Base-by-base conservation (phyloP, 37 sponge, comb jelly and placozoan genomes). In the Cliona cf. orientalis region DNA sequence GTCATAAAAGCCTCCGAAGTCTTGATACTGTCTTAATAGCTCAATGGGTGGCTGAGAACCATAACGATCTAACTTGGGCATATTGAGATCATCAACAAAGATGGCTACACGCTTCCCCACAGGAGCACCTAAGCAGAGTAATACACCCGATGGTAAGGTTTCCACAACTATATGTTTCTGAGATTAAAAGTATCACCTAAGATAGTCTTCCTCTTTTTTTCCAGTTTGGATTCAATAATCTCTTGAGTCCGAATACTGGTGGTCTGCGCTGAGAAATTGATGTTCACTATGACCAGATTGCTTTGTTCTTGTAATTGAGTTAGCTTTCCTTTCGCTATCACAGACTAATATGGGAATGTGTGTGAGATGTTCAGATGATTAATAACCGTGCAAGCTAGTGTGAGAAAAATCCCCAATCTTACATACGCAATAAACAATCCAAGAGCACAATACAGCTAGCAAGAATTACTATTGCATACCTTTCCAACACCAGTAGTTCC, bases 31-130 rank as follows among this genome's bases (percentile, higher is more conserved):
- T 72, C 99, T 46, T 19, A 98, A 81, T 25, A 98, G 89, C 62
- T 98, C 99, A 59, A 98, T 92, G n/a, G 99, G 97, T 57, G 99
- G 99, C 83, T 98, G 99, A 25, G 97, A 91, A n/a, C 99, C 99
- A 79, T 96, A 98, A n/a, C 78, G 81, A 80, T 98, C 99, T 72
- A 96, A 80, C 60, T 98, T 98, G n/a, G 99, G 99, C 99, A 98
- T 98, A 84, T 98, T 98, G 56, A 98, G 81, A 59, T 98, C 99
- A 82, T 98, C 99, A 43, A 98, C 95, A 77, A 98, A 96, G 42
- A 98, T 44, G 32, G 91, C 89, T n/a, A 98, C 80, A 26, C 84
- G 83, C 64, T 98, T 98, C 25, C 92, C 99, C n/a, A 84, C 60
- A 23, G 99, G 99, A 26, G 99, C 99, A 86, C 99, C 96, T 95